Percentiles rank a stretch among this genome's conserved stretches.
Evolutionary conservation across 2,113 vertebrate genomes (phyloP).

Genomic region (Deroptyus accipitrinus): DNA sequence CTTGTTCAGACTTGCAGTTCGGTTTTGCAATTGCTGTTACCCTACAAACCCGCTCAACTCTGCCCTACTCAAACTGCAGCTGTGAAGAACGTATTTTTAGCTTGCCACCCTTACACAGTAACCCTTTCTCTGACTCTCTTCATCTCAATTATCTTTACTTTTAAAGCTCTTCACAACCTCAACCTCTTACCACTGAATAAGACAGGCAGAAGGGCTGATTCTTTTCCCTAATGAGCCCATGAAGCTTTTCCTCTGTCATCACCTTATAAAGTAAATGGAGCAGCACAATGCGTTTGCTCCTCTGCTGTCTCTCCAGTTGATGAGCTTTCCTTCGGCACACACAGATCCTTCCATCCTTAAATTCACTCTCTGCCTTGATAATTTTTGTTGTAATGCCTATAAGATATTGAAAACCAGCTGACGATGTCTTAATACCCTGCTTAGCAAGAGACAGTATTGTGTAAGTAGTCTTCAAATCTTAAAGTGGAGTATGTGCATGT

Average conservation of each 20-base stretch:
- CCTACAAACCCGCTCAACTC: not conserved
- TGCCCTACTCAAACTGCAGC: constrained; percentile 12
- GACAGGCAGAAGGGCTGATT: not conserved
- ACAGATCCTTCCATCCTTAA: not conserved
- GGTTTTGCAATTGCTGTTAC: not conserved
- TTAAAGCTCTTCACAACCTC: not conserved
- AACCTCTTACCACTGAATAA: not conserved
- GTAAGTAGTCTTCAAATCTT: not conserved
- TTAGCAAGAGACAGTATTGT: not conserved
- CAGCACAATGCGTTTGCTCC: not conserved
- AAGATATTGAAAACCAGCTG: not conserved
- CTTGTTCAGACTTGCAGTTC: not conserved
- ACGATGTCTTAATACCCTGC: not conserved
- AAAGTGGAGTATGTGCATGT: fast-evolving
- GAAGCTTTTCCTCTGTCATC: not conserved
- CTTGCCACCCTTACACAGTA: constrained; percentile 12
- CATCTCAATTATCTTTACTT: not conserved
- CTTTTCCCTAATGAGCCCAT: not conserved
- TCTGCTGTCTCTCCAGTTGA: not conserved
- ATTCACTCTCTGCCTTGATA: not conserved
- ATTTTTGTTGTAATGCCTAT: not conserved
- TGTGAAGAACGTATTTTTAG: constrained; percentile 37
- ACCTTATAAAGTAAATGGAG: not conserved
- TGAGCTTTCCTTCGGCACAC: not conserved
- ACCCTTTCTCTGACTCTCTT: not conserved